phyloP scores from a whole-genome alignment of 1,140 invertebrate species.

The Gryon sp. region DNA sequence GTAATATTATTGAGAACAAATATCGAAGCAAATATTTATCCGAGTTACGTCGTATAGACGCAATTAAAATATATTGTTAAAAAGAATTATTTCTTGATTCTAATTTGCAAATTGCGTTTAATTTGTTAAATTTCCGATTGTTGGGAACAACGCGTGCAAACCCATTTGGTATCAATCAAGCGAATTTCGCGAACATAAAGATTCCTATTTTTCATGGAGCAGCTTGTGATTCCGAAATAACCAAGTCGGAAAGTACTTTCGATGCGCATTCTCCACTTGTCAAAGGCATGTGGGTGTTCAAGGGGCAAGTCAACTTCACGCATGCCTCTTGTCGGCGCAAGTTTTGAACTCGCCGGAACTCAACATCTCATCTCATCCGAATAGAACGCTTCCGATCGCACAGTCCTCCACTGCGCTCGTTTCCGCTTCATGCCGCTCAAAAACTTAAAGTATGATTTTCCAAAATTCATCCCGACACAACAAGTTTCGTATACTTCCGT shows the following conservation, averaged over 20 bases:
- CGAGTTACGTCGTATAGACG: too few relatives aligned
- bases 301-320: slow-evolving; percentile 70
- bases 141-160: background rate
- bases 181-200: slow-evolving; percentile 14
- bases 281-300: slow-evolving; percentile 63
- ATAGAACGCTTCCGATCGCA: slow-evolving; percentile 62
- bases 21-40: too few relatives aligned
- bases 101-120: background rate
- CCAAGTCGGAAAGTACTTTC: slow-evolving; percentile 57
- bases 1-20: too few relatives aligned
- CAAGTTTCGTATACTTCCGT: background rate
- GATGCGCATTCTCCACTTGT: slow-evolving; percentile 54
- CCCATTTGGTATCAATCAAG: slow-evolving; percentile 6
- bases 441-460: slow-evolving; percentile 21
- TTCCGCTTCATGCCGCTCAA: slow-evolving; percentile 48
- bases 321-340: slow-evolving; percentile 68
- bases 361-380: slow-evolving; percentile 52
- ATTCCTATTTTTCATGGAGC: slow-evolving; percentile 32
- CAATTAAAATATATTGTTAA: too few relatives aligned
- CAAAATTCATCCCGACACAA: background rate
- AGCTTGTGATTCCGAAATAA: slow-evolving; percentile 51
- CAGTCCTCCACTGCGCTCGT: slow-evolving; percentile 39
- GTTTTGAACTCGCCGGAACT: slow-evolving; percentile 58
- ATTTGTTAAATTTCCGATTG: background rate
- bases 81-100: too few relatives aligned